Percentiles rank a stretch among this genome's conserved stretches.
phyloP scores from a whole-genome alignment of 2,113 vertebrate species.

The Halcyon senegalensis region DNA sequence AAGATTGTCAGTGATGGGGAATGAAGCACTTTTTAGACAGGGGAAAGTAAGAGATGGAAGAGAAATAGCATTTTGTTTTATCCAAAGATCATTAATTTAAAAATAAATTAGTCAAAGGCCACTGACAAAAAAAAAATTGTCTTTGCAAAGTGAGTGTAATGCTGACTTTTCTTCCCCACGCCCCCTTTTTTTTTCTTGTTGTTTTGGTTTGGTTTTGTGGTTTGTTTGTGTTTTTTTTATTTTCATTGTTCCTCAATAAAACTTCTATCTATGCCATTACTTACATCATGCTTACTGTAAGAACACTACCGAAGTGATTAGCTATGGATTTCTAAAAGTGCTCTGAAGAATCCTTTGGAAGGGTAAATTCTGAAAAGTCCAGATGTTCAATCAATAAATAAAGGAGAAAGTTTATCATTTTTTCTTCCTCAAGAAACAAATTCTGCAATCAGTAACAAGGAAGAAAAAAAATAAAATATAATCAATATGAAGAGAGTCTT shows the following conservation, averaged over 20 bases:
- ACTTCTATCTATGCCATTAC: neutral
- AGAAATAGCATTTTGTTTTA: neutral
- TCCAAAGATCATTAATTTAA: neutral
- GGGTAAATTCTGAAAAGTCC: slow-evolving; percentile 11
- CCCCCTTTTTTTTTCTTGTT: neutral
- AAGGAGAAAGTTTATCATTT: neutral
- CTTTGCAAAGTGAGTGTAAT: neutral
- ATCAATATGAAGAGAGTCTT: slow-evolving; percentile 52
- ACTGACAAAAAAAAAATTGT: neutral
- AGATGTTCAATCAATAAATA: slow-evolving; percentile 5
- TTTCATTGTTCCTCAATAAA: neutral
- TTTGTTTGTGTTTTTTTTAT: no score
- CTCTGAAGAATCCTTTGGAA: slow-evolving; percentile 34
- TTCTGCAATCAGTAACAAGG: slow-evolving; percentile 51
- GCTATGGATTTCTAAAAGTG: neutral
- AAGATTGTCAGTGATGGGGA: neutral
- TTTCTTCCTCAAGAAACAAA: slow-evolving; percentile 57
- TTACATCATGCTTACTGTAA: neutral
- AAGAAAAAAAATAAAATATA: neutral
- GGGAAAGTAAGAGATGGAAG: neutral
- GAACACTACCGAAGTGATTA: neutral
- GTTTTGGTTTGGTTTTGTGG: neutral
- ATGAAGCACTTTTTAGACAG: neutral
- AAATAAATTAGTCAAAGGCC: neutral
- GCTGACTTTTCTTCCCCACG: neutral